A percentile compares a stretch with the other conserved stretches of the same genome.
Conservation (phyloP, 2,113 vertebrate genomes). For the Ifrita kowaldi region DNA sequence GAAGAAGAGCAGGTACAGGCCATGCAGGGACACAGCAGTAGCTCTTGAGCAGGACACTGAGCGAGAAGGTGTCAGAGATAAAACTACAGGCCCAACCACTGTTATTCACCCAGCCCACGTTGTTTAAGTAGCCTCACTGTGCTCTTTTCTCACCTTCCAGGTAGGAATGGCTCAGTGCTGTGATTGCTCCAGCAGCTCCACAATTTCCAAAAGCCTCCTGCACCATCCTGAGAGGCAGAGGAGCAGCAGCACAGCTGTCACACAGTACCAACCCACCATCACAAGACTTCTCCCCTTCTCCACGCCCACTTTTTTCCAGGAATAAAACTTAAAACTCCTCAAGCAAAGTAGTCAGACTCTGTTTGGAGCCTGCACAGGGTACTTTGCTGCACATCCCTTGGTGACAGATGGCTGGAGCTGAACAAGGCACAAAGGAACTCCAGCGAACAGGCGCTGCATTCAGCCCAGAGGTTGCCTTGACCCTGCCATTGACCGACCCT, state of each 20-base stretch:
- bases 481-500: background rate
- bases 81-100: background rate
- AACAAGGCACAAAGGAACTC: conserved; percentile 35
- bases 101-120: accelerated
- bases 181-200: background rate
- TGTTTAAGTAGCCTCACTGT: accelerated
- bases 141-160: background rate
- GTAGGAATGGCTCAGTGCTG: background rate
- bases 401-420: background rate
- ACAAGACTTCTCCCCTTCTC: background rate
- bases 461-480: background rate
- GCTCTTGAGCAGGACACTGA: background rate
- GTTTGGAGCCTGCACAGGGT: background rate
- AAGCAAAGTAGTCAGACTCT: background rate
- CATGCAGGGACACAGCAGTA: accelerated
- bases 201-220: background rate
- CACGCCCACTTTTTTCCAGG: background rate
- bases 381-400: background rate
- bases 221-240: background rate
- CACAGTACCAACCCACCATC: background rate
- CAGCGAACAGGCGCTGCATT: background rate
- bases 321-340: background rate
- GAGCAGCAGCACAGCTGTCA: background rate
- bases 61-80: background rate
- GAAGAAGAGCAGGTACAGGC: background rate